phyloP scores from a whole-genome alignment of 2,888 invertebrate species.

The Diarsia brunnea region DNA sequence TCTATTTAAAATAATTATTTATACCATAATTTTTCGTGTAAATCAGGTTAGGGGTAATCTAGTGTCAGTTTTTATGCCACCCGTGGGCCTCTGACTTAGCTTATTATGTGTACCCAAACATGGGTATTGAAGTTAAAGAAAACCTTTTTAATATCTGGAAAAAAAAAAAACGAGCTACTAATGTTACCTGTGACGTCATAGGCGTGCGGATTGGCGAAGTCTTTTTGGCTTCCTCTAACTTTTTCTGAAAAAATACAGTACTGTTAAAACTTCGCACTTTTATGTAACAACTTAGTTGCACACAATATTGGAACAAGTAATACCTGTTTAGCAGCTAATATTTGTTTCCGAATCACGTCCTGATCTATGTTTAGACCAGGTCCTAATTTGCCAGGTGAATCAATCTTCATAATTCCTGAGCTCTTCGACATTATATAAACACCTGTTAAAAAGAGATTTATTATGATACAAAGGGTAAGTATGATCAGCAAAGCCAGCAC shows the following conservation, averaged over 20 bases:
- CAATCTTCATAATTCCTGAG: constrained; percentile 93
- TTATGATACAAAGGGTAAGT: constrained; percentile 31
- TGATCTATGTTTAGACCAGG: constrained; percentile 89
- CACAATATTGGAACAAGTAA: background rate
- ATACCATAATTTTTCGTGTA: background rate
- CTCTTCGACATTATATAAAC: constrained; percentile 95
- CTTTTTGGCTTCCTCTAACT: constrained; percentile 83
- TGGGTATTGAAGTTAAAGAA: background rate
- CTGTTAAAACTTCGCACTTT: background rate
- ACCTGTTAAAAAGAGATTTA: constrained; percentile 84
- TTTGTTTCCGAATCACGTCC: constrained; percentile 88
- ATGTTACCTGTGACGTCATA: constrained; percentile 76
- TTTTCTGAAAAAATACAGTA: constrained; percentile 77
- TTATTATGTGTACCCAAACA: background rate
- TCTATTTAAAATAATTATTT: constrained; percentile 63
- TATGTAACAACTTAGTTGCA: background rate
- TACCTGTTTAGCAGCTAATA: constrained; percentile 89
- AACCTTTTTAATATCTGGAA: background rate
- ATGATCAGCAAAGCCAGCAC: constrained; percentile 64
- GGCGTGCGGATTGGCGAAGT: constrained; percentile 75
- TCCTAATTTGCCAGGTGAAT: constrained; percentile 91
- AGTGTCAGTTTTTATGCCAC: too few relatives aligned
- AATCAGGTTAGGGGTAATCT: too few relatives aligned
- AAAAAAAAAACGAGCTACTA: background rate
- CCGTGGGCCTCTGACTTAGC: too few relatives aligned